phyloP scores from a whole-genome alignment of 1,140 invertebrate genomes.

The Neuroterus valhalla region DNA sequence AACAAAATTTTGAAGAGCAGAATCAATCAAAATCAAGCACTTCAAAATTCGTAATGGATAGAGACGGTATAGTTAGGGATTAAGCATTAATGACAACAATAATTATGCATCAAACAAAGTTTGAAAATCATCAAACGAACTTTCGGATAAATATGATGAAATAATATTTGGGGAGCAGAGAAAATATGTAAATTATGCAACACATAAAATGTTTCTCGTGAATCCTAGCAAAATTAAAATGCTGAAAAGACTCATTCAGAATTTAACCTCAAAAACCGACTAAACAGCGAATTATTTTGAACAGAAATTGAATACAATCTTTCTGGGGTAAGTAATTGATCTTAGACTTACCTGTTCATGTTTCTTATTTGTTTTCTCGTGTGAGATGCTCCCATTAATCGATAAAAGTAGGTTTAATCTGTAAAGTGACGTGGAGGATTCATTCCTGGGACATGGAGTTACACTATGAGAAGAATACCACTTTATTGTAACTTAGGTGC shows the following conservation, averaged over 20 bases:
- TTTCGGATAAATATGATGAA: too few species aligned
- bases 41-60: too few species aligned
- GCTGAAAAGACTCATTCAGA: too few species aligned
- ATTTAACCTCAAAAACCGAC: conserved; percentile 15
- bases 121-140: too few species aligned
- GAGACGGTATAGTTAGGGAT: too few species aligned
- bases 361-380: conserved; percentile 52
- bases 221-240: too few species aligned
- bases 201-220: too few species aligned
- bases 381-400: conserved; percentile 59
- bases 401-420: conserved; percentile 32
- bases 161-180: too few species aligned
- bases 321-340: conserved; percentile 1
- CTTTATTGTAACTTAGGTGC: background rate
- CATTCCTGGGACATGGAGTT: background rate
- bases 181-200: too few species aligned
- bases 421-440: background rate
- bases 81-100: too few species aligned
- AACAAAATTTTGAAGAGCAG: background rate
- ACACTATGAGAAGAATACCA: background rate
- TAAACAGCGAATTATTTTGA: background rate
- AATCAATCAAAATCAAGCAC: too few species aligned
- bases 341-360: conserved; percentile 58
- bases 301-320: background rate
- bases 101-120: too few species aligned